phyloP scores from a whole-genome alignment of 2,888 invertebrate genomes.

The Adineta ricciae region DNA sequence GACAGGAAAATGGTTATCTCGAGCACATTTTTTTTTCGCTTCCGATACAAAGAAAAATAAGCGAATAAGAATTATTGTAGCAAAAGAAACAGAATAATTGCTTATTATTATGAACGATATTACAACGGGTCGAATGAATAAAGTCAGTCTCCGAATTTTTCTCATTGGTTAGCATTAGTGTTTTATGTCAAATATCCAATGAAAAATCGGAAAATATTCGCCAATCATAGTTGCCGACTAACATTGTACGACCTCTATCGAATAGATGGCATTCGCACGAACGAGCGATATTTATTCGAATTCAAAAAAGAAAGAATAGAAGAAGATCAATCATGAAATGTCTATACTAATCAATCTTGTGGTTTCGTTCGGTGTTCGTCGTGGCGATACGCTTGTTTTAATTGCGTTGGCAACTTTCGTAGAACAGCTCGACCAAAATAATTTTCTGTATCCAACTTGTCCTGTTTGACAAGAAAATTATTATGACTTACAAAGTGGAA shows the following conservation, averaged over 20 bases:
- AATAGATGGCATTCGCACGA: neutral
- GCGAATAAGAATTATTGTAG: neutral
- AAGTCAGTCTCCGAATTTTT: neutral
- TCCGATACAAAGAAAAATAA: neutral
- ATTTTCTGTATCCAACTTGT: neutral
- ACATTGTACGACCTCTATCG: neutral
- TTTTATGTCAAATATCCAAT: neutral
- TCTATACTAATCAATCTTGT: too few species aligned
- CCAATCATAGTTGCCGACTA: neutral
- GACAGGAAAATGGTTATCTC: neutral
- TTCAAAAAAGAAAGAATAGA: too few species aligned
- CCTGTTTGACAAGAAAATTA: constrained; percentile 28
- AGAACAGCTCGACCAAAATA: neutral
- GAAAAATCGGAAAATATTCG: neutral
- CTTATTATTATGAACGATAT: neutral
- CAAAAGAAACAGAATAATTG: neutral
- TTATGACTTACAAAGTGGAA: constrained; percentile 55
- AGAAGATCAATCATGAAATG: too few species aligned
- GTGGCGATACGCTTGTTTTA: neutral
- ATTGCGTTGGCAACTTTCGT: neutral
- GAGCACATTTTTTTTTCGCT: neutral
- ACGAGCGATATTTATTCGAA: too few species aligned
- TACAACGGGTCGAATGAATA: neutral
- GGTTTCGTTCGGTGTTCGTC: neutral
- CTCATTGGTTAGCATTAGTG: neutral